Evolutionary conservation across 2,797 vertebrate genomes (phyloP), one percentile per base, ranked within the genome.

Genomic region (Pseudochromis fuscus): DNA sequence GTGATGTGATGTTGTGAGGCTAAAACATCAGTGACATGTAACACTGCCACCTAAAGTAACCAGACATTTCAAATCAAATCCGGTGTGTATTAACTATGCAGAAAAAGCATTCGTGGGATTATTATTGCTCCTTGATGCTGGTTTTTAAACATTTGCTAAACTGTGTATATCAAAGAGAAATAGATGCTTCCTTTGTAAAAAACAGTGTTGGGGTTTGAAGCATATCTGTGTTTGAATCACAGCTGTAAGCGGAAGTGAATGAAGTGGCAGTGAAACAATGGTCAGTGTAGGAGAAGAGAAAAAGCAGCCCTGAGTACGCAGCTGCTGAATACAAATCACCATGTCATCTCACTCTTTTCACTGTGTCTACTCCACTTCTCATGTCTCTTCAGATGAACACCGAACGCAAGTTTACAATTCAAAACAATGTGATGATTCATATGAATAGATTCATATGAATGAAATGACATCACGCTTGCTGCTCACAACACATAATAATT

Each of bases 291-390:
- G 48, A 12, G 30, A 11, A n/a, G 7, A 23, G 35, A 16, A 37
- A 24, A 64, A 57, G 50, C 57, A 72, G 60, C 56, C 65, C 44
- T 2, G 23, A 46, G 55, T 19, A 44, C 25, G n/a, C n/a, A 37
- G 53, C 59, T 45, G 63, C 27, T 67, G 56, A 79, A 56, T 69
- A 55, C 52, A 76, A 70, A 74, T 68, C 16, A 27, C 57, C 37
- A 33, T 50, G 48, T 24, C 33, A 21, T 65, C 53, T 72, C 38
- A 18, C 35, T 67, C 19, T 57, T 62, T n/a, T 59, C 28, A 60
- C 46, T 38, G 24, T 35, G 58, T 57, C 48, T 63, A 5, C 59
- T 72, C 48, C 13, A 27, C 61, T 61, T 60, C 40, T 21, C 1
- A 3, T 56, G 38, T 65, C 25, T 60, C 42, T 35, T 16, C 0